Percentiles rank a stretch among this genome's conserved stretches.
Conservation (phyloP, 2,888 invertebrate species). For the Metellina segmentata region DNA sequence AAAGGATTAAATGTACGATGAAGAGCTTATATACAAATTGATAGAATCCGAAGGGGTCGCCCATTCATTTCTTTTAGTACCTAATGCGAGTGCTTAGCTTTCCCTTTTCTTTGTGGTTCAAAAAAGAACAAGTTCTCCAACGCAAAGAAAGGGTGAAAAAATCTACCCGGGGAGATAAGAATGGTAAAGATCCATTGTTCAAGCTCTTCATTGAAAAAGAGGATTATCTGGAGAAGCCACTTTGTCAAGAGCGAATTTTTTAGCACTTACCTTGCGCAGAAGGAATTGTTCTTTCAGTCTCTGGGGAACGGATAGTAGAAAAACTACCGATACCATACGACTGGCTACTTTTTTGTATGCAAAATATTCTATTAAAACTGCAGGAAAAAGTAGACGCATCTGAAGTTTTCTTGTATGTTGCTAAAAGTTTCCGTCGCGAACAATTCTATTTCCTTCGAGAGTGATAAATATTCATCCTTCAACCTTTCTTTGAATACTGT, state of each 20-base stretch:
- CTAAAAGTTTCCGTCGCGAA: too few relatives aligned
- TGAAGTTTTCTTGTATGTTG: too few relatives aligned
- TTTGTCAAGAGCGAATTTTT: conserved; percentile 55
- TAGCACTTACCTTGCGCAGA: conserved; percentile 39
- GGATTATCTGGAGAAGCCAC: conserved; percentile 60
- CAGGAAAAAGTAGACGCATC: not conserved
- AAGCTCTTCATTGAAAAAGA: conserved; percentile 58
- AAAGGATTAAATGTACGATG: not conserved
- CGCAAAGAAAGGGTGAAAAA: conserved; percentile 10
- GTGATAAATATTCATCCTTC: too few relatives aligned
- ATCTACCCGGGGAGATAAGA: conserved; percentile 30
- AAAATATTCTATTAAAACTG: not conserved
- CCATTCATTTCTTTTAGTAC: conserved; percentile 24
- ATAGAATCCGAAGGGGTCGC: not conserved
- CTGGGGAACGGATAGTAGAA: not conserved
- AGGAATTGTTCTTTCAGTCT: conserved; percentile 8
- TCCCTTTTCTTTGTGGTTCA: conserved; percentile 26
- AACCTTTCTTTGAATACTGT: too few relatives aligned
- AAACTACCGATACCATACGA: conserved; percentile 2
- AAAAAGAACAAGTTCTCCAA: conserved; percentile 22
- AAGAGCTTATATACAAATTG: conserved; percentile 21
- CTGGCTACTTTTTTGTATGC: not conserved
- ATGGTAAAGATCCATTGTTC: conserved; percentile 38
- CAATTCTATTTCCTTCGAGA: too few relatives aligned
- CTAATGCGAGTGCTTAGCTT: conserved; percentile 47